These are phyloP conservation scores for Odontamblyopus lacepedii DNA, from an alignment of 2,797 vertebrate species.

Conservation along the genomic window DNA sequence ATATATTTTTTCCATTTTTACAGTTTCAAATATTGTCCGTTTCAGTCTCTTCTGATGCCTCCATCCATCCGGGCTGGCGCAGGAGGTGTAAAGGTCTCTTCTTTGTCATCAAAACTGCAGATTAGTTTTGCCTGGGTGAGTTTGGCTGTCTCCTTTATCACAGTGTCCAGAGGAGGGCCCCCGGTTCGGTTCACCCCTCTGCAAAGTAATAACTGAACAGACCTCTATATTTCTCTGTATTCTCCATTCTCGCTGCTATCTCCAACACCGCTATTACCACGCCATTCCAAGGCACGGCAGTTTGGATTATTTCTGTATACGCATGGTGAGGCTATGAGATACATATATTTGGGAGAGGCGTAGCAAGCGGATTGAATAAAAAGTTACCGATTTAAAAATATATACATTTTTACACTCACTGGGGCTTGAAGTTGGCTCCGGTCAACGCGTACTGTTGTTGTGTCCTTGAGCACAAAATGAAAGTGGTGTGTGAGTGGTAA, in stretches of 20 bases:
- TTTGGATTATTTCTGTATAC: not conserved
- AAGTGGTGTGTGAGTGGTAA: no score
- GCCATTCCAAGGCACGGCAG: constrained; percentile 22
- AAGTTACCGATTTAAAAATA: not conserved
- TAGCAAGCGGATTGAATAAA: not conserved
- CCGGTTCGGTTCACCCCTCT: constrained; percentile 67
- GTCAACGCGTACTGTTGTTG: not conserved
- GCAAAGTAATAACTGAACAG: constrained; percentile 70
- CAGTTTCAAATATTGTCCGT: constrained; percentile 60
- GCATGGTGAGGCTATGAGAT: not conserved
- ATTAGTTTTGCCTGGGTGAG: constrained; percentile 80
- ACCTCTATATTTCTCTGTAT: constrained; percentile 31
- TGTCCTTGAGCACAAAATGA: no score
- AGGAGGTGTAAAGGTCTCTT: constrained; percentile 78
- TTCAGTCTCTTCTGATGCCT: constrained; percentile 50
- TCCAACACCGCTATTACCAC: constrained; percentile 61
- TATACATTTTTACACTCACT: not conserved
- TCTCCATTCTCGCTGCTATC: constrained; percentile 60
- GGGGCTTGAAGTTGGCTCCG: not conserved
- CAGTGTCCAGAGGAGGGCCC: constrained; percentile 70
- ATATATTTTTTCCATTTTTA: constrained; percentile 55
- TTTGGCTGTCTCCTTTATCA: constrained; percentile 74
- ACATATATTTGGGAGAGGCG: not conserved
- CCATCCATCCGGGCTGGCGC: constrained; percentile 61
- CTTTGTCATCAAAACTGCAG: constrained; percentile 79